Evolutionary conservation across 2,797 vertebrate genomes (phyloP), one percentile per base, ranked within the genome.

Genomic region (Sebastes matsubarae): DNA sequence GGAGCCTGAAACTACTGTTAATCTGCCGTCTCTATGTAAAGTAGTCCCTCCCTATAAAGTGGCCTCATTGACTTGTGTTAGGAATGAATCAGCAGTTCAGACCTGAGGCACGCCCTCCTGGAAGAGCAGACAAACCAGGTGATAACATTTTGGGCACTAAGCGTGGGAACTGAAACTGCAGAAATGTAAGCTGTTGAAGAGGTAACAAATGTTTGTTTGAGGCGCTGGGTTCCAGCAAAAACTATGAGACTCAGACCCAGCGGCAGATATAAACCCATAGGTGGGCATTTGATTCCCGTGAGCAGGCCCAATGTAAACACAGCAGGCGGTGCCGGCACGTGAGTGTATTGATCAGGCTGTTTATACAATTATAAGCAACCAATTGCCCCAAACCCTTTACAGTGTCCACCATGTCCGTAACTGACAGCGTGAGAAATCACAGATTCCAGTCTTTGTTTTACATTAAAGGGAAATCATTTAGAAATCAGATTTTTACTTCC

Each of bases 1-100:
- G 11, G 24, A 67, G 25, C 22, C 18, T 74, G 6, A 69, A 67
- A 12, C 24, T 46, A 6, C 20, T 55, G 50, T 24, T 66, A 11
- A 68, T 75, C 50, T 79, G 20, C 42, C 27, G 30, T 36, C 24
- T 52, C 1, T 55, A 24, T 63, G 14, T 34, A 63, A 74, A 20
- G 74, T 72, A 20, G 72, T 79, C 29, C 63, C 25, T 34, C 25
- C 50, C 52, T 20, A 5, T 14, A 8, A 4, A 70, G 8, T 18
- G 10, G 22, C 20, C 5, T 59, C 34, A 34, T 68, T 83, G 72
- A 27, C 65, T 8, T 8, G 64, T 42, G 50, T 50, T 6, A 58
- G 8, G 14, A 54, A 27, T 72, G 24, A 76, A 30, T 85, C 42
- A 82, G 57, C 63, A 24, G 18, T 63, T 80, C 46, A 64, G 82